These are phyloP conservation scores for Tenthredo mesomela DNA, from an alignment of 2,888 invertebrate species.

Conservation along the genomic window DNA sequence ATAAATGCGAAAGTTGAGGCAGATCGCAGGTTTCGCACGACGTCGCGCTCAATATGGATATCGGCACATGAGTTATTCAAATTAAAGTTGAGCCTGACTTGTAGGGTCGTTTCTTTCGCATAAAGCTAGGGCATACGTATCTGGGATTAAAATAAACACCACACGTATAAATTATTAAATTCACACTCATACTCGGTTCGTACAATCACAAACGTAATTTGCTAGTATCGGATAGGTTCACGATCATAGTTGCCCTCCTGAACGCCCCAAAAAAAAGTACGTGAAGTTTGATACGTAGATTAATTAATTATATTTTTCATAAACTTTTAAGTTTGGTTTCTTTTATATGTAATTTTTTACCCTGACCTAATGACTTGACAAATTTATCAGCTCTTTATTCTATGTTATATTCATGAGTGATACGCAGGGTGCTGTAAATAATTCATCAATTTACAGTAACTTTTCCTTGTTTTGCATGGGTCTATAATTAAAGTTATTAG, in stretches of 20 bases:
- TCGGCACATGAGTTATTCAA: slow-evolving; percentile 12
- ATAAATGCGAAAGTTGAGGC: slow-evolving; percentile 26
- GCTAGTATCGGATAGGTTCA: not conserved
- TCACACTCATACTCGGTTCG: not conserved
- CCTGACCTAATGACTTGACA: not conserved
- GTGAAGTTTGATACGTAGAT: not conserved
- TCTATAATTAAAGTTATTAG: slow-evolving; percentile 18
- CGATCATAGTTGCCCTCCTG: not conserved
- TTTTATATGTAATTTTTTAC: not conserved
- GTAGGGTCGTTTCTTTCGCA: not conserved
- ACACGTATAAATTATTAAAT: not conserved
- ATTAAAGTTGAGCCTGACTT: not conserved
- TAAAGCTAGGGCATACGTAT: not conserved
- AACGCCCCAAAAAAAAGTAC: too few relatives aligned
- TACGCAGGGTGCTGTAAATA: not conserved
- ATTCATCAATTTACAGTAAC: not conserved
- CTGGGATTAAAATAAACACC: not conserved
- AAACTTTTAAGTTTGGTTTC: not conserved
- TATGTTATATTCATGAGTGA: not conserved
- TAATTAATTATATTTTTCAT: not conserved
- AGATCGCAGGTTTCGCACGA: not conserved
- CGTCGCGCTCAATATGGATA: not conserved
- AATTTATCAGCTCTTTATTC: not conserved
- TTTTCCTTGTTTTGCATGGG: not conserved
- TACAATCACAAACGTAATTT: not conserved